phyloP scores from a whole-genome alignment of 2,797 vertebrate species.

The Harpagifer antarcticus region DNA sequence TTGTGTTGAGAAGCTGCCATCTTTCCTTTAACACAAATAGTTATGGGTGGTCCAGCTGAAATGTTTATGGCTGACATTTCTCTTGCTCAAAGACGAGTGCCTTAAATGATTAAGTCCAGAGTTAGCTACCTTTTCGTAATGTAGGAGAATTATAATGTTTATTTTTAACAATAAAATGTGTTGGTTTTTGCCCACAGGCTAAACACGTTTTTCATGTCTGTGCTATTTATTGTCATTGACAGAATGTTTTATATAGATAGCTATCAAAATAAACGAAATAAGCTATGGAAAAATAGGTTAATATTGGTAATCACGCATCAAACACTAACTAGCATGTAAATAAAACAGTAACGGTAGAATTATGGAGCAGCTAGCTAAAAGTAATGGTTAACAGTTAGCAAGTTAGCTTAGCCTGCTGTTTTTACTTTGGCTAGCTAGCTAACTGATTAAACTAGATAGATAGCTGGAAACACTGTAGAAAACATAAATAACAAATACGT shows the following conservation, averaged over 20 bases:
- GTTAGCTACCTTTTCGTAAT: background rate
- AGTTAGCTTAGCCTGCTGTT: too few relatives aligned
- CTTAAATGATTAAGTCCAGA: background rate
- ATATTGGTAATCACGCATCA: too few relatives aligned
- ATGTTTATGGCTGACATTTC: slow-evolving; percentile 49
- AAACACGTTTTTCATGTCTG: background rate
- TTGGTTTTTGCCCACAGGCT: background rate
- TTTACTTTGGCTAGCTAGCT: too few relatives aligned
- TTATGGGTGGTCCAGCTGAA: slow-evolving; percentile 44
- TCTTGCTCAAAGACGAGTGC: slow-evolving; percentile 5
- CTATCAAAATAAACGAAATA: background rate
- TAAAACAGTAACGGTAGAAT: too few relatives aligned
- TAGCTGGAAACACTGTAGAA: background rate
- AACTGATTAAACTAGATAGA: background rate
- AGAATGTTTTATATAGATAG: background rate
- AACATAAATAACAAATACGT: background rate
- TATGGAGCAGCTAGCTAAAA: too few relatives aligned
- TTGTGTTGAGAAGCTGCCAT: slow-evolving; percentile 24
- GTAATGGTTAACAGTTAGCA: too few relatives aligned
- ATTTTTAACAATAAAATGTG: background rate
- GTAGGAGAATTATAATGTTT: background rate
- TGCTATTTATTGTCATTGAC: background rate
- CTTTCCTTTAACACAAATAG: slow-evolving; percentile 35
- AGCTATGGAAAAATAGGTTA: too few relatives aligned
- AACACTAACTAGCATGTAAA: too few relatives aligned